Conservation (phyloP, 2,888 invertebrate species). For the Drosophila fungiperda region DNA sequence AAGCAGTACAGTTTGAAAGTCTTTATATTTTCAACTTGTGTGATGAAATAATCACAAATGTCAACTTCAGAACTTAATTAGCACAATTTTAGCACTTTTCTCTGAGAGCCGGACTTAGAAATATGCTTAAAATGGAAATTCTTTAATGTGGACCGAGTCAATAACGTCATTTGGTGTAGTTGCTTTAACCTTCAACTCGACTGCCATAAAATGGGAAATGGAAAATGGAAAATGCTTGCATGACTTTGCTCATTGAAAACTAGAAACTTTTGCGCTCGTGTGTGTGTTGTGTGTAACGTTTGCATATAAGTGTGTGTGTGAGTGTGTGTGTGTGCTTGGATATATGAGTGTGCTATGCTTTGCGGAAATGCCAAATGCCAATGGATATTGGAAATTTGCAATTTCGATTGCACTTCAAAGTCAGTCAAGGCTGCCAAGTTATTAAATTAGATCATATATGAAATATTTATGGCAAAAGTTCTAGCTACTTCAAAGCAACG, state of each 20-base stretch:
- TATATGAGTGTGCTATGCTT: conserved; percentile 6
- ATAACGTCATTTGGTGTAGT: conserved; percentile 18
- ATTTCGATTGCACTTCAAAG: conserved; percentile 78
- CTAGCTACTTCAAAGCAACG: conserved; percentile 8
- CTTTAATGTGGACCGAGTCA: conserved; percentile 30
- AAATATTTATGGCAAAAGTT: conserved; percentile 74
- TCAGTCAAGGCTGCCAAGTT: conserved; percentile 70
- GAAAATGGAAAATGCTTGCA: conserved; percentile 62
- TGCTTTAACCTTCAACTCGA: conserved; percentile 22
- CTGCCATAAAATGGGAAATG: conserved; percentile 30
- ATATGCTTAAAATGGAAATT: conserved; percentile 14
- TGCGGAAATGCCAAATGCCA: conserved; percentile 66
- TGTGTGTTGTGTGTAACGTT: conserved; percentile 4
- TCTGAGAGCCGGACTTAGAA: neutral
- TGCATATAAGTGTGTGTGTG: conserved; percentile 8
- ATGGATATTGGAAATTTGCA: conserved; percentile 78
- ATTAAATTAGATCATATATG: conserved; percentile 78
- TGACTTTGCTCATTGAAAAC: conserved; percentile 62
- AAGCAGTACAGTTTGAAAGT: neutral
- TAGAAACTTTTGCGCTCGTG: conserved; percentile 43
- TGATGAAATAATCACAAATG: neutral
- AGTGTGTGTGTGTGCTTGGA: conserved; percentile 5
- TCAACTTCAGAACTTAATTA: neutral
- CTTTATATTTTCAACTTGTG: neutral
- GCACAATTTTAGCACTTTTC: neutral